A percentile compares a stretch with the other conserved stretches of the same genome.
These are phyloP conservation scores for Zaprionus lachaisei DNA, from an alignment of 1,140 invertebrate genomes.

Conservation along the genomic window DNA sequence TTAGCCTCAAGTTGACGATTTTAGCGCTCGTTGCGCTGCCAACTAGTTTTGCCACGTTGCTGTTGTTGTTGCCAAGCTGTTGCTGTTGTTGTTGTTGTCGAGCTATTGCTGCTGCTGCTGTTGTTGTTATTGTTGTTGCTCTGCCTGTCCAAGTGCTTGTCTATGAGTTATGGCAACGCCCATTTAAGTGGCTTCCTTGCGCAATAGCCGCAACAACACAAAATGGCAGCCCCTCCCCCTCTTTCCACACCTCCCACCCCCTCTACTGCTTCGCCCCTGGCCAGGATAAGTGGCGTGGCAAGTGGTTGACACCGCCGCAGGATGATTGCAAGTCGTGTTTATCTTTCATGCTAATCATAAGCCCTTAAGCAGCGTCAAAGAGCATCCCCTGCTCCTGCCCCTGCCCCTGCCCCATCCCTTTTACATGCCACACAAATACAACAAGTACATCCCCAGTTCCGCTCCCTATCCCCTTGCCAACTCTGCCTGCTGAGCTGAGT, in stretches of 20 bases:
- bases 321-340: conserved; percentile 52
- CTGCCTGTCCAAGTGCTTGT: conserved; percentile 25
- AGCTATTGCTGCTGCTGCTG: not conserved
- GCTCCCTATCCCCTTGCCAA: not conserved
- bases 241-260: not conserved
- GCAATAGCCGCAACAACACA: conserved; percentile 30
- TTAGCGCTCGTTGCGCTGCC: conserved; percentile 40
- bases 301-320: conserved; percentile 56
- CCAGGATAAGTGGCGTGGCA: conserved; percentile 2
- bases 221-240: conserved; percentile 44
- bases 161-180: conserved; percentile 63
- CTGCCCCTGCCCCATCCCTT: not conserved
- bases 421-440: not conserved
- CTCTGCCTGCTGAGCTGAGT: conserved; percentile 32
- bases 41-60: conserved; percentile 53
- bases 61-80: not conserved
- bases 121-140: not conserved
- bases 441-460: not conserved
- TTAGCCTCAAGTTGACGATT: conserved; percentile 76
- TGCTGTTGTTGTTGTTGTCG: conserved; percentile 5
- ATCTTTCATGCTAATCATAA: conserved; percentile 80
- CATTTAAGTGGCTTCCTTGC: conserved; percentile 45
- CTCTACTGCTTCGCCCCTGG: not conserved
- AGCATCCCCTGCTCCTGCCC: conserved; percentile 9
- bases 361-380: conserved; percentile 23